Conservation (phyloP, 2,797 vertebrate genomes). For the Anguilla marmorata region DNA sequence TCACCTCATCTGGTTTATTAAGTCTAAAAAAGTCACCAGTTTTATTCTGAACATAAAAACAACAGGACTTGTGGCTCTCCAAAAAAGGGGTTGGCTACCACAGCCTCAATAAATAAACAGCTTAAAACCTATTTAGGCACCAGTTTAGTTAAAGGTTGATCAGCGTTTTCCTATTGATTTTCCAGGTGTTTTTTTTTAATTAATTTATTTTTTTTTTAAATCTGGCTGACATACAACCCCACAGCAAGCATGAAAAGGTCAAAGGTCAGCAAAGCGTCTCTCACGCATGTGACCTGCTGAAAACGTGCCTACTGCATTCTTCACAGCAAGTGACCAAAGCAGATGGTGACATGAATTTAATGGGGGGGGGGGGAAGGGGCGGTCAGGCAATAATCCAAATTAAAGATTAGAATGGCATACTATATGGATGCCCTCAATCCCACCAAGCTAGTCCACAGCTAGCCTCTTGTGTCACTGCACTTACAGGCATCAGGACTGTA, state of each 20-base stretch:
- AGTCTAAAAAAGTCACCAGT: not conserved
- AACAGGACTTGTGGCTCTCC: not conserved
- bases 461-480: not conserved
- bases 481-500: not conserved
- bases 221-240: not conserved
- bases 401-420: not conserved
- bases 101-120: not conserved
- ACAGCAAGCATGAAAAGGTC: not conserved
- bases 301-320: not conserved
- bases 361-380: not conserved
- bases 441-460: not conserved
- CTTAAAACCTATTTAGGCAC: not conserved
- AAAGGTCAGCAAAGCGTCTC: not conserved
- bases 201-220: not conserved
- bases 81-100: not conserved
- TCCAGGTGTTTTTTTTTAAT: not conserved
- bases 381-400: slow-evolving; percentile 1
- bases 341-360: slow-evolving; percentile 9
- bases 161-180: not conserved
- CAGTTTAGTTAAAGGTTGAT: not conserved
- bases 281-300: not conserved
- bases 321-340: slow-evolving; percentile 3
- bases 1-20: not conserved
- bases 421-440: slow-evolving; percentile 10
- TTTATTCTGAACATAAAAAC: not conserved